Percentiles rank a stretch among this genome's conserved stretches.
Evolutionary conservation across 2,113 vertebrate species (phyloP).

Genomic region (Trochalopteron elliotii): DNA sequence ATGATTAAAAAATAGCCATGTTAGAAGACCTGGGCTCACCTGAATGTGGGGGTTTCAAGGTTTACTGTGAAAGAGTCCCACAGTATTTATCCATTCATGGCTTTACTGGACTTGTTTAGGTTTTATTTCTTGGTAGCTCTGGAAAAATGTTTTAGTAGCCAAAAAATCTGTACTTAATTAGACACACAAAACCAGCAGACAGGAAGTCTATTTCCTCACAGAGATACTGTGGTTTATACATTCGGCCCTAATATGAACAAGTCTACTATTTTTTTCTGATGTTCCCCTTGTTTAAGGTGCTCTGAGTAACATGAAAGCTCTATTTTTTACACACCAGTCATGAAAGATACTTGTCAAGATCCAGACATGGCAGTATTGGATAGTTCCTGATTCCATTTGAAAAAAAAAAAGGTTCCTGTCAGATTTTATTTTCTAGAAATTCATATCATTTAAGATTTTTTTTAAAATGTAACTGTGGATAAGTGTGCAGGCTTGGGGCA

Average conservation of each 20-base stretch:
- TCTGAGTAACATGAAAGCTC: neutral
- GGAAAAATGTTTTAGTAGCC: constrained; percentile 69
- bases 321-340: neutral
- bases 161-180: constrained; percentile 78
- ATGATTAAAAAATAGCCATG: neutral
- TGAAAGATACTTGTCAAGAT: constrained; percentile 18
- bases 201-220: constrained; percentile 75
- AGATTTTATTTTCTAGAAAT: neutral
- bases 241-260: constrained; percentile 41
- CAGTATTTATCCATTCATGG: constrained; percentile 49
- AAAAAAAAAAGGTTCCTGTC: neutral
- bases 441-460: neutral
- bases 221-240: constrained; percentile 72
- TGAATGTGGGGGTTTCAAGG: neutral
- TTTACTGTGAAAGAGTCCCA: constrained; percentile 7
- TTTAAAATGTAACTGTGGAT: neutral
- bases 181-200: constrained; percentile 72
- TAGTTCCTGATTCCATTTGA: neutral
- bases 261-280: constrained; percentile 58
- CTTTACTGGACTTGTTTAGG: constrained; percentile 53
- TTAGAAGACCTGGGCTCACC: neutral
- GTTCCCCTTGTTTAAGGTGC: constrained; percentile 49
- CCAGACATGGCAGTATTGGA: neutral
- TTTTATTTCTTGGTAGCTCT: constrained; percentile 71
- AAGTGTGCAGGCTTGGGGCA: neutral